Percentiles rank a stretch among this genome's conserved stretches.
These are phyloP conservation scores for Hoplodrina blanda DNA, from an alignment of 2,888 invertebrate genomes.

Conservation along the genomic window DNA sequence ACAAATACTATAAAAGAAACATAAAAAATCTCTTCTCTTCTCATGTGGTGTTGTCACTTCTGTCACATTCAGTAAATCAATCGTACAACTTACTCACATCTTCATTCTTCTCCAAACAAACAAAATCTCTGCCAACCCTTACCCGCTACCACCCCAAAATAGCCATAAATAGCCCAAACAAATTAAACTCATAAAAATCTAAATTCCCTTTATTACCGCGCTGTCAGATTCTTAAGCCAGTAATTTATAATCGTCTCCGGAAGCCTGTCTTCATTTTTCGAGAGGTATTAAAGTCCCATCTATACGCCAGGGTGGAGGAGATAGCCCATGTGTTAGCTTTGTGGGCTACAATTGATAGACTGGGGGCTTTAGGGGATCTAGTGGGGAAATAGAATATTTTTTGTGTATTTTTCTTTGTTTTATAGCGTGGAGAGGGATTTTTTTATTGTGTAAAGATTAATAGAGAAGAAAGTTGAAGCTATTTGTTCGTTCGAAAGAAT, in stretches of 20 bases:
- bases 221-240: constrained; percentile 51
- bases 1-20: no score
- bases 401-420: constrained; percentile 49
- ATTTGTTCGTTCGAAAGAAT: no score
- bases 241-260: constrained; percentile 58
- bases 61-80: background rate
- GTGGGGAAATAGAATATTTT: constrained; percentile 62
- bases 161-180: constrained; percentile 50
- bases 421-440: constrained; percentile 42
- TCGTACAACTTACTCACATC: background rate
- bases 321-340: constrained; percentile 39
- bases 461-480: no score
- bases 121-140: constrained; percentile 12
- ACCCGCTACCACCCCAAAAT: background rate
- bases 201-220: constrained; percentile 46
- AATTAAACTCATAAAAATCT: constrained; percentile 55
- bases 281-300: constrained; percentile 57
- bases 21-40: no score
- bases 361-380: constrained; percentile 55
- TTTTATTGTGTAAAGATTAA: background rate
- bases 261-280: constrained; percentile 55
- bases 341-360: constrained; percentile 63
- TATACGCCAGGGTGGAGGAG: constrained; percentile 17
- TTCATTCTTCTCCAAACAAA: background rate
- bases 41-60: no score